These are phyloP conservation scores for Dasyornis broadbenti DNA, from an alignment of 2,113 vertebrate species.

Conservation along the genomic window DNA sequence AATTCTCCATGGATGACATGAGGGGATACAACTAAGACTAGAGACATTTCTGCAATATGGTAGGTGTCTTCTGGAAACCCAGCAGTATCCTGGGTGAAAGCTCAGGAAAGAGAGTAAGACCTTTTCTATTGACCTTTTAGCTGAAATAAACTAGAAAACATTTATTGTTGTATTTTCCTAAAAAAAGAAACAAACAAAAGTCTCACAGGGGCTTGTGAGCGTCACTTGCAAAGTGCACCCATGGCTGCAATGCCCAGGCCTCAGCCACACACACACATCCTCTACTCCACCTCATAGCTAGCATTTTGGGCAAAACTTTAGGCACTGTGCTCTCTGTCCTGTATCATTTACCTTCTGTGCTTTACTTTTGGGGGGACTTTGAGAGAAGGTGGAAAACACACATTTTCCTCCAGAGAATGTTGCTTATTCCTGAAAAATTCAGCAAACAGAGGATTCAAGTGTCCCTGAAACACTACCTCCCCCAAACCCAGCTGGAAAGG, in stretches of 20 bases:
- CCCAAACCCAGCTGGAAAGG: background rate
- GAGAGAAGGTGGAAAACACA: background rate
- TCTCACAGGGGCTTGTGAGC: background rate
- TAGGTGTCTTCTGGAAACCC: background rate
- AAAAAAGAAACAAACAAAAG: background rate
- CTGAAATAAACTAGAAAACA: conserved; percentile 30
- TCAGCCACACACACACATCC: background rate
- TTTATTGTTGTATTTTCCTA: conserved; percentile 25
- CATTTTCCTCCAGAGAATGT: background rate
- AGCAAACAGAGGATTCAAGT: background rate
- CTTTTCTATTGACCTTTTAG: background rate
- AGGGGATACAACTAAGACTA: background rate
- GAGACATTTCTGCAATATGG: background rate
- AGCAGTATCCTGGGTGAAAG: background rate
- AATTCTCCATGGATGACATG: background rate
- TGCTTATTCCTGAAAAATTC: background rate
- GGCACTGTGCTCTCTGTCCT: background rate
- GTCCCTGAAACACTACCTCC: background rate
- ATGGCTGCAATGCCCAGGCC: background rate
- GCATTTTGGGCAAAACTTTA: background rate
- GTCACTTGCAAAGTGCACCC: background rate
- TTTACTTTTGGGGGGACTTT: background rate
- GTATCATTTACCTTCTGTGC: background rate
- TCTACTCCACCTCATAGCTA: background rate
- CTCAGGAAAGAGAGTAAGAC: background rate